Base-by-base conservation (phyloP, 2,113 vertebrate species). In the Protomyctophum bolini region DNA sequence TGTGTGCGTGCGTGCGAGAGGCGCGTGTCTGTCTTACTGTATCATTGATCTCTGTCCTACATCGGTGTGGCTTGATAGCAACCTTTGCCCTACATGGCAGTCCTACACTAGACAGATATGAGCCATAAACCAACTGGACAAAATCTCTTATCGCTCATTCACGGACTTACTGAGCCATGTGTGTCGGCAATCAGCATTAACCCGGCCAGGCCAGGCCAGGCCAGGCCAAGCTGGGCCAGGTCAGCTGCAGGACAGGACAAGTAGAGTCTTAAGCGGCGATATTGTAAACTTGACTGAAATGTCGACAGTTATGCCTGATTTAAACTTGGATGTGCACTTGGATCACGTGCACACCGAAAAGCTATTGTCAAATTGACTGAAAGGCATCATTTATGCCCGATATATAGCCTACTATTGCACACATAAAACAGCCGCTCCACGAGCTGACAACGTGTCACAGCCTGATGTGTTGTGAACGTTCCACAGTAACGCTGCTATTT, bases 321-420 rank as follows among this genome's bases (percentile, higher is more conserved):
- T 21, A 29, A 28, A 29, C 48, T 41, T 51, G 47, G 14, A 45
- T 29, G 10, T 9, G 51, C 48, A 64, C n/a, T n/a, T n/a, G n/a
- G n/a, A n/a, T 10, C 57, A 28, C 59, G 21, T 66, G 65, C 51
- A 52, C 12, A 12, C 49, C 48, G 47, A 54, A 63, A 41, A 41
- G 33, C 33, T 41, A 41, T 41, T 41, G 33, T 41, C 1, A 21
- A 2, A 21, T 21, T 21, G 6, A 49, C 48, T 4, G 48, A 49
- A 5, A 8, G 7, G 9, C 9, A 49, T 49, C 48, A 4, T 49
- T 49, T 49, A 8, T 49, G 6, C 6, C 48, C 3, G 6, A 49
- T 6, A 49, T 49, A 49, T 49, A 49, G n/a, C n/a, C n/a, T n/a
- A n/a, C 33, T 41, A 41, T 41, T 41, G 5, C 33, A 41, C 33